Conservation (phyloP, 2,888 invertebrate genomes). For the Ornithoptera priamus region DNA sequence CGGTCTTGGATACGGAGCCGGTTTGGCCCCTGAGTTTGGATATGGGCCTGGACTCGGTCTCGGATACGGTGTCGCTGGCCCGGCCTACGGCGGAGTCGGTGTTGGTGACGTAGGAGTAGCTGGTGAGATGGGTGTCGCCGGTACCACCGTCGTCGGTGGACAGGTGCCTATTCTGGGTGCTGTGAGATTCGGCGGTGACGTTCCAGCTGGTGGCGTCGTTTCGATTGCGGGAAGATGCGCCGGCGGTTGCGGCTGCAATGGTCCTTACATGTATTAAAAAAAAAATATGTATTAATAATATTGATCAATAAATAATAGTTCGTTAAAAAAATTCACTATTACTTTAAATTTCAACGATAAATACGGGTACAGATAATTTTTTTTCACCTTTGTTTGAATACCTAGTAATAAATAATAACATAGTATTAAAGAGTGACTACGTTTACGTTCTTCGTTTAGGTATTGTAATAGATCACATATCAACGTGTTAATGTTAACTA, state of each 20-base stretch:
- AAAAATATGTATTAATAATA: too few relatives aligned
- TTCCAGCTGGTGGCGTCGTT: conserved; percentile 42
- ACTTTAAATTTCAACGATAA: too few relatives aligned
- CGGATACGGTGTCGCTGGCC: conserved; percentile 10
- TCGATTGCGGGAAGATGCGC: conserved; percentile 32
- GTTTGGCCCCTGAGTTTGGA: too few relatives aligned
- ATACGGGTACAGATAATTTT: too few relatives aligned
- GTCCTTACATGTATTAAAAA: conserved; percentile 3
- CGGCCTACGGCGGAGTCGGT: conserved; percentile 40
- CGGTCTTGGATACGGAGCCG: neutral
- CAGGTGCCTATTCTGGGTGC: conserved; percentile 44
- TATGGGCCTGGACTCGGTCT: neutral
- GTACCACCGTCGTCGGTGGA: conserved; percentile 43
- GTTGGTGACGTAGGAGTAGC: conserved; percentile 38
- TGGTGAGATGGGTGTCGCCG: conserved; percentile 40
- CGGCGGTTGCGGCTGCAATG: conserved; percentile 26
- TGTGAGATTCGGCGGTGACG: conserved; percentile 44
- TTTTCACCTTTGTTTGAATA: too few relatives aligned
- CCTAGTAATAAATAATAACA: too few relatives aligned
- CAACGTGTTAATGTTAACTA: too few relatives aligned
- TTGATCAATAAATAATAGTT: too few relatives aligned
- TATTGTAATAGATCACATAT: too few relatives aligned
- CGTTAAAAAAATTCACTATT: too few relatives aligned
- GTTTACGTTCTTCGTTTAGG: too few relatives aligned
- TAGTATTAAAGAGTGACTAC: too few relatives aligned